Evolutionary conservation across 2,797 vertebrate genomes (phyloP).

Genomic region (Aplochiton taeniatus): DNA sequence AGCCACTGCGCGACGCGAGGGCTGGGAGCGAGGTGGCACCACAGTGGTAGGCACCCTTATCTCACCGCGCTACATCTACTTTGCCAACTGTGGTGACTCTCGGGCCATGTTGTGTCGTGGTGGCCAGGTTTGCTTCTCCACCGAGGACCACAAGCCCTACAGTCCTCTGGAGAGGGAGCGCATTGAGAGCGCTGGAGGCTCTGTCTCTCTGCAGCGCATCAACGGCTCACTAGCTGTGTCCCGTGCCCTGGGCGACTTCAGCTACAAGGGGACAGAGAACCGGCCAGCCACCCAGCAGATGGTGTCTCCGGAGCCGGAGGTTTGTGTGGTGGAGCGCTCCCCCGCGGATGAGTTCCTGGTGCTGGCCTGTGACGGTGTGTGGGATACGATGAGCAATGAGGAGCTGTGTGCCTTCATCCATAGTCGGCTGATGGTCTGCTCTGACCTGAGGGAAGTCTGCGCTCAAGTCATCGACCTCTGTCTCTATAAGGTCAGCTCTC

Average conservation of each 20-base stretch:
- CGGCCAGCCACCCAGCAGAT: constrained; percentile 75
- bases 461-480: constrained; percentile 82
- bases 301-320: constrained; percentile 84
- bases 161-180: constrained; percentile 79
- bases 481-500: constrained; percentile 80
- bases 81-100: constrained; percentile 81
- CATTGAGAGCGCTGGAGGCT: constrained; percentile 80
- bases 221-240: constrained; percentile 86
- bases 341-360: constrained; percentile 81
- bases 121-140: constrained; percentile 78
- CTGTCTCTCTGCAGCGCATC: constrained; percentile 77
- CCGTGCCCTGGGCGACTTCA: constrained; percentile 82
- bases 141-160: constrained; percentile 83
- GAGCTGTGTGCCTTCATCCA: constrained; percentile 80
- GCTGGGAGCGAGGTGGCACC: constrained; percentile 75
- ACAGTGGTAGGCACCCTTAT: constrained; percentile 74
- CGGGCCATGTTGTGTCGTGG: constrained; percentile 76
- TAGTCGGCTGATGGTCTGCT: constrained; percentile 77
- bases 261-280: constrained; percentile 82
- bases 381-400: constrained; percentile 80
- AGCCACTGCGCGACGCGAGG: constrained; percentile 70
- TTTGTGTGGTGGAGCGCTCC: constrained; percentile 76
- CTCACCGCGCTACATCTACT: constrained; percentile 77
- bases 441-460: constrained; percentile 80
- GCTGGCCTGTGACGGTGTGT: constrained; percentile 83